phyloP scores from a whole-genome alignment of 2,113 vertebrate species.

The Polypterus bichir region DNA sequence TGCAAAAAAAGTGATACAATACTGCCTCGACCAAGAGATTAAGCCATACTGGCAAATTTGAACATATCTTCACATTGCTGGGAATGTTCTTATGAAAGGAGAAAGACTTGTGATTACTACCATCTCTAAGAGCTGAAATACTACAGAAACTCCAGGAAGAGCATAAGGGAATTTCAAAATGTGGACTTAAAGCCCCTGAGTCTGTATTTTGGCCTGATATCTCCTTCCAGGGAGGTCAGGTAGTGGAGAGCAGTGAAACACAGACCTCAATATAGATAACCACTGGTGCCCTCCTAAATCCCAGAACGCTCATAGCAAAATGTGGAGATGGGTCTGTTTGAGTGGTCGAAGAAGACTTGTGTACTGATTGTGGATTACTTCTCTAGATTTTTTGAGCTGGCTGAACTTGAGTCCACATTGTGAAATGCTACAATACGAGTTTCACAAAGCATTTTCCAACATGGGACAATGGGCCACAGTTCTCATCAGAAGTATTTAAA shows the following conservation, averaged over 20 bases:
- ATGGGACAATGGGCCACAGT: conserved; percentile 10
- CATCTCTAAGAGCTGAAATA: too few relatives aligned
- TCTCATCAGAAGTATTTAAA: conserved; percentile 2
- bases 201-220: conserved; percentile 10
- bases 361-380: conserved; percentile 13
- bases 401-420: conserved; percentile 11
- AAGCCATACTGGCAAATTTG: conserved; percentile 5
- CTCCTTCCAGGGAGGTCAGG: not conserved
- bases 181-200: conserved; percentile 1
- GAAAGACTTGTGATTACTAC: too few relatives aligned
- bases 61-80: not conserved
- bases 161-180: conserved; percentile 12
- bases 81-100: too few relatives aligned
- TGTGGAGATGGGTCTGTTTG: conserved; percentile 10
- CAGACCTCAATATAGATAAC: not conserved
- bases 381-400: conserved; percentile 14
- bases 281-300: conserved; percentile 8
- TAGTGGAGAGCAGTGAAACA: not conserved
- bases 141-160: not conserved
- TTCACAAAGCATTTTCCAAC: conserved; percentile 9
- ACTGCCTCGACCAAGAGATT: conserved; percentile 1
- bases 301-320: conserved; percentile 14
- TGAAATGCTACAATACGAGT: conserved; percentile 1
- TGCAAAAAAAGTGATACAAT: not conserved
- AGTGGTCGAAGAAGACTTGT: conserved; percentile 4